Base-by-base conservation (phyloP, 2,888 invertebrate genomes). In the Choristoneura rosaceana region DNA sequence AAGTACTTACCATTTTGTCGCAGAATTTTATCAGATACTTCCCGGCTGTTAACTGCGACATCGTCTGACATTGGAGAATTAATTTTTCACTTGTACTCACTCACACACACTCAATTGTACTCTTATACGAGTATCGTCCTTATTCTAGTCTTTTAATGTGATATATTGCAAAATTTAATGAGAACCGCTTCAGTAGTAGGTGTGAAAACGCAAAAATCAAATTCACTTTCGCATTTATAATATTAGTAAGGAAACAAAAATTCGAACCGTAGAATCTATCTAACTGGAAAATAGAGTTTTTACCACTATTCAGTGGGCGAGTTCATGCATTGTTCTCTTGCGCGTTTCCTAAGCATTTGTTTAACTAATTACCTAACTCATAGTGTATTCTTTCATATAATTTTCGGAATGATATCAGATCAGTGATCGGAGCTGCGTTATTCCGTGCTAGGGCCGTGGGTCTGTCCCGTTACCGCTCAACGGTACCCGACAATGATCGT, bases 401-500 rank as follows among this genome's bases (percentile, higher is more conserved):
- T 81, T 83, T 80, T 77, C 55, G 77, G 84, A 83, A 84, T 84
- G 81, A 82, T 71, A 75, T 85, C 80, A 80, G 78, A 80, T 55
- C 55, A 55, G 79, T 79, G 79, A 80, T 81, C 79, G 76, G 79
- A 75, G 78, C 70, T 71, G 77, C 73, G 71, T 79, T 81, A 82
- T 80, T 80, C 77, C 79, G 81, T 84, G 59, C 84, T 81, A 90
- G 90, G 91, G 89, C 87, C 87, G 78, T 83, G 82, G 85, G 84
- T 78, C 78, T 70, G 82, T 89, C 84, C 91, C 90, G 92, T 92
- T 90, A 91, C 76, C 81, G 74, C 76, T 77, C 79, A 89, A 90
- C 92, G 92, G 92, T 91, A 91, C 84, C 77, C 76, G 77, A 85
- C 86, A 84, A 84, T 84, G 82, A 84, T 86, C 83, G 82, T 85